Percentiles rank a stretch among this genome's conserved stretches.
Evolutionary conservation across 2,888 invertebrate genomes (phyloP).

Genomic region (Petrophora chlorosata): DNA sequence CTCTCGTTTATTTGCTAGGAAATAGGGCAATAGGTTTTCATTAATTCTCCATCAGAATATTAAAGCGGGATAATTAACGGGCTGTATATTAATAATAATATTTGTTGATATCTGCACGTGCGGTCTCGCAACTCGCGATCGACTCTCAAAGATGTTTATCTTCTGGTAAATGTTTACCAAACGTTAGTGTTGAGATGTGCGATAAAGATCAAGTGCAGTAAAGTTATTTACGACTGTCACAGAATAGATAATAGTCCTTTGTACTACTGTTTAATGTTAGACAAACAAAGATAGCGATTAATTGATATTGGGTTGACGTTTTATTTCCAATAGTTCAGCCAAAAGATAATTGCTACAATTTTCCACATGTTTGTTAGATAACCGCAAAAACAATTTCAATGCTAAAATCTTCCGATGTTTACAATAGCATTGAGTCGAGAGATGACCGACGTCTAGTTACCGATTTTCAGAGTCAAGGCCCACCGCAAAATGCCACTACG

Average conservation of each 20-base stretch:
- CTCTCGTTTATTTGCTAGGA: constrained; percentile 46
- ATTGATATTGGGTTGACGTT: neutral
- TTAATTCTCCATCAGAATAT: constrained; percentile 51
- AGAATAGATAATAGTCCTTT: too few relatives aligned
- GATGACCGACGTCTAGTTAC: neutral
- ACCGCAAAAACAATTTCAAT: too few relatives aligned
- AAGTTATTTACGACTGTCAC: too few relatives aligned
- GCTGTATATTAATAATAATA: constrained; percentile 43
- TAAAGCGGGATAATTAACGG: constrained; percentile 48
- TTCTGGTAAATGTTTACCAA: constrained; percentile 61
- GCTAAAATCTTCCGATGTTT: too few relatives aligned
- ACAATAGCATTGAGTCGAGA: too few relatives aligned
- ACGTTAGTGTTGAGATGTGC: constrained; percentile 39
- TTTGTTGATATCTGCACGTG: constrained; percentile 54
- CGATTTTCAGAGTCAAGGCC: constrained; percentile 16
- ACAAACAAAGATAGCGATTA: neutral
- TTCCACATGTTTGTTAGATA: constrained; percentile 2
- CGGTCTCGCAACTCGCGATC: constrained; percentile 40
- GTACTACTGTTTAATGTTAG: constrained; percentile 11
- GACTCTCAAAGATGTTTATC: constrained; percentile 61
- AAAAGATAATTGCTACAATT: neutral
- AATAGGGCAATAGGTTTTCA: constrained; percentile 60
- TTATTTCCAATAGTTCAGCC: neutral
- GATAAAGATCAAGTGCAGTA: constrained; percentile 24
- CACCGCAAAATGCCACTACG: constrained; percentile 23